Evolutionary conservation across 2,888 invertebrate genomes (phyloP), one percentile per base, ranked within the genome.

Genomic region (Homarus gammarus): DNA sequence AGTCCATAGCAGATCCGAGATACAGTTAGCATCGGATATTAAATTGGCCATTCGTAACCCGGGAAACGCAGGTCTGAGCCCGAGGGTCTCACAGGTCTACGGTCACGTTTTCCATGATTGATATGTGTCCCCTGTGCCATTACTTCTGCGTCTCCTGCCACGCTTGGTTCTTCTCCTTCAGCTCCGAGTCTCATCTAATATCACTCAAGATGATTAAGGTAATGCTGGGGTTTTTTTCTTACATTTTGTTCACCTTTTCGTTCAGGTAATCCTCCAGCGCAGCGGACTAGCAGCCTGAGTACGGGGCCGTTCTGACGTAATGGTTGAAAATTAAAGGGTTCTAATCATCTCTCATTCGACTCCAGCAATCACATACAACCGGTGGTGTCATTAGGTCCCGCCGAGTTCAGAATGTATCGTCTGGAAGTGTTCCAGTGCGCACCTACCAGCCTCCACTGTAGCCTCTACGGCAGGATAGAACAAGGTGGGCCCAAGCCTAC

Each of bases 271-370:
- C 51, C 56, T 61, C 22, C 77, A 85, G 78, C 12, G 78, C 36
- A 44, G 83, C 70, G 56, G 78, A 68, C 75, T 38, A 56, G 49
- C 78, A 72, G 72, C 70, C 79, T 22, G 64, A 85, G 85, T 85
- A 64, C 85, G 77, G 85, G 85, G 85, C 87, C 73, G 44, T 51
- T 75, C 78, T 82, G 87, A 87, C 85, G 85, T 89, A 89, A 89
- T 89, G 89, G 89, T 81, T 81, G 79, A 85, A 89, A 89, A 89
- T 89, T 89, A 85, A 89, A 84, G 89, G 89, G 36, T 89, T 85
- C 85, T 89, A 89, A 89, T 89, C 77, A 89, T 89, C 89, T 89
- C 84, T 89, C 89, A 89, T 89, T 89, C 89, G 89, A 85, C 89
- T 89, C 84, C 79, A 81, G 85, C 89, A 89, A 89, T 89, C 89